Evolutionary conservation across 2,113 vertebrate genomes (phyloP).

Genomic region (Amblyopsis rosae): DNA sequence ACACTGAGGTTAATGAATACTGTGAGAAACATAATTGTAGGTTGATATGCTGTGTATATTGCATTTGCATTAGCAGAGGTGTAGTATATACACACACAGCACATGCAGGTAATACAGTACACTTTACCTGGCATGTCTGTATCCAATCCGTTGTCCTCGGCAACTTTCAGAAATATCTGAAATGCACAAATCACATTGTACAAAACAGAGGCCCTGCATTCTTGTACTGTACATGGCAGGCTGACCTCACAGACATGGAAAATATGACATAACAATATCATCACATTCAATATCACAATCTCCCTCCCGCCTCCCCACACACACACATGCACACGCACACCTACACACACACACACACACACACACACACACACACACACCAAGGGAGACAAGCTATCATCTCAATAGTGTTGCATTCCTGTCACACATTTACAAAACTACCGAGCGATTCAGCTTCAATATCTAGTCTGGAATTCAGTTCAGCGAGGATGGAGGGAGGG

Average conservation of each 20-base stretch:
- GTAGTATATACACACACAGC: no score
- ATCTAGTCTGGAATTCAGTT: slow-evolving; percentile 34
- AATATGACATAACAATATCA: no score
- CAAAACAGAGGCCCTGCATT: neutral
- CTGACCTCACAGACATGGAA: no score
- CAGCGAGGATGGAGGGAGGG: slow-evolving; percentile 14
- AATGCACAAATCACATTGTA: slow-evolving; percentile 5
- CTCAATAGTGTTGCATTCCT: slow-evolving; percentile 1
- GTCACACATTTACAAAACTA: neutral
- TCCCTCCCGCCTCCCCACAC: no score
- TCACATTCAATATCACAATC: no score
- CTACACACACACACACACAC: no score
- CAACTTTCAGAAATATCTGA: slow-evolving; percentile 98
- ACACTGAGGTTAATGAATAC: slow-evolving; percentile 4
- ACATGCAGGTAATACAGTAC: neutral
- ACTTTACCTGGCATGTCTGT: slow-evolving; percentile 83
- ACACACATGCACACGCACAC: no score
- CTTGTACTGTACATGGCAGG: no score
- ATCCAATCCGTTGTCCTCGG: slow-evolving; percentile 91
- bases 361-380: no score
- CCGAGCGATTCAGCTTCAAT: neutral
- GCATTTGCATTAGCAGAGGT: neutral
- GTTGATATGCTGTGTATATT: neutral
- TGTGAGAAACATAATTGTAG: neutral
- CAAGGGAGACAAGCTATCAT: no score